These are phyloP conservation scores for Micrastur ruficollis DNA, from an alignment of 2,797 vertebrate genomes.

Conservation along the genomic window DNA sequence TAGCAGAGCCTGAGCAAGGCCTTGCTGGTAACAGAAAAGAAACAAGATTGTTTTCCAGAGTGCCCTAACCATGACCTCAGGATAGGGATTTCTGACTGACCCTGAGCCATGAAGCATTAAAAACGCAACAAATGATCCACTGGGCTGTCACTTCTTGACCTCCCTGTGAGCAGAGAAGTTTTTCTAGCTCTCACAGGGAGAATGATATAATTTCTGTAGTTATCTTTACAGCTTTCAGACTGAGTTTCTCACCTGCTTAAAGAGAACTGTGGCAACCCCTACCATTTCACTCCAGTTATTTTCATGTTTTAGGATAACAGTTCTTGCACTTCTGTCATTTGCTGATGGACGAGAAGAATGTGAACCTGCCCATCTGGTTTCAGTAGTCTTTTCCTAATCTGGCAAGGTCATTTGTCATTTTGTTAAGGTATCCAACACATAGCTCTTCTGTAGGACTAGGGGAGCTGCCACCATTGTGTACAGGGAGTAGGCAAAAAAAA, in stretches of 20 bases:
- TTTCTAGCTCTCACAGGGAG: slow-evolving; percentile 23
- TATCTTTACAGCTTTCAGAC: slow-evolving; percentile 22
- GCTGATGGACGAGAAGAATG: neutral
- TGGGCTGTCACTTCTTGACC: slow-evolving; percentile 52
- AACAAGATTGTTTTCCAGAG: slow-evolving; percentile 15
- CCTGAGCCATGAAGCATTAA: slow-evolving; percentile 47
- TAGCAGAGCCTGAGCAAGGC: neutral
- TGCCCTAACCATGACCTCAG: slow-evolving; percentile 31
- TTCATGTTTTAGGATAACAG: neutral
- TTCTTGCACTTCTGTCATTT: neutral
- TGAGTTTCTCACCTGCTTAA: slow-evolving; percentile 42
- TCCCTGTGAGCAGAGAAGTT: neutral
- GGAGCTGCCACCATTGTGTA: neutral
- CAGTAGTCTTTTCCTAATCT: neutral
- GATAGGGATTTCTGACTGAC: slow-evolving; percentile 53
- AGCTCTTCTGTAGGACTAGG: neutral
- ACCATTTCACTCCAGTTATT: neutral
- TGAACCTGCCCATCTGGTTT: neutral
- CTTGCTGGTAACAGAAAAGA: neutral
- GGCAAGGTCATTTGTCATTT: neutral
- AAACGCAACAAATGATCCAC: slow-evolving; percentile 46
- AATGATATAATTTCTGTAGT: slow-evolving; percentile 34
- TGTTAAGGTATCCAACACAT: neutral
- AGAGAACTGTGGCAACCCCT: neutral
- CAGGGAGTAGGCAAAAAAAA: neutral